Percentiles rank a stretch among this genome's conserved stretches.
Evolutionary conservation across 2,888 invertebrate species (phyloP).

Genomic region (Pimpla rufipes): DNA sequence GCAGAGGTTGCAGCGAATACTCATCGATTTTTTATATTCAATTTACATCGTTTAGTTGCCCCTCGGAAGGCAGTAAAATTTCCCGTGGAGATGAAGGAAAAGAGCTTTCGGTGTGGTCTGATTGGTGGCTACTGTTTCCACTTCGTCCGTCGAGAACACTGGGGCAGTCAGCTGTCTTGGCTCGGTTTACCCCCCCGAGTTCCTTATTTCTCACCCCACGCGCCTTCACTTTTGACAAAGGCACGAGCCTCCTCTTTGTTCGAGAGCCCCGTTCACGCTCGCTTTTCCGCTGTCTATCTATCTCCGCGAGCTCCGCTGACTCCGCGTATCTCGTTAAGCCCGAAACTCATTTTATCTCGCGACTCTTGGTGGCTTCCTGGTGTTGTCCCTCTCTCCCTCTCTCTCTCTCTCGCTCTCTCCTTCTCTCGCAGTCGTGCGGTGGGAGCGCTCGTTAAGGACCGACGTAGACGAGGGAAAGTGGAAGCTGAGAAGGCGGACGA

Average conservation of each 20-base stretch:
- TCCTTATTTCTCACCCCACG: slow-evolving; percentile 27
- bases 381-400: background rate
- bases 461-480: slow-evolving; percentile 42
- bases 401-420: background rate
- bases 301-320: slow-evolving; percentile 50
- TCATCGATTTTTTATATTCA: background rate
- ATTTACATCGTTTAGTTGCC: background rate
- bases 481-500: slow-evolving; percentile 55
- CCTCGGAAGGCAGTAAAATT: background rate
- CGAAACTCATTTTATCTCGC: slow-evolving; percentile 59
- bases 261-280: slow-evolving; percentile 41
- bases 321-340: slow-evolving; percentile 61
- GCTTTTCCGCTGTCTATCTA: slow-evolving; percentile 61
- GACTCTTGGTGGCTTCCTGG: slow-evolving; percentile 46
- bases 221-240: slow-evolving; percentile 63
- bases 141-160: slow-evolving; percentile 19
- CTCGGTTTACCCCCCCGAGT: slow-evolving; percentile 22
- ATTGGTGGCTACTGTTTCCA: slow-evolving; percentile 5
- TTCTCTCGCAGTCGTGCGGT: slow-evolving; percentile 3
- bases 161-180: slow-evolving; percentile 35
- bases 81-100: background rate
- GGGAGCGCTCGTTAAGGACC: slow-evolving; percentile 61
- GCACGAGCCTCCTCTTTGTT: slow-evolving; percentile 53
- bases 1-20: background rate
- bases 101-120: background rate